Conservation (phyloP, 1,140 invertebrate genomes). For the Chelonus insularis region DNA sequence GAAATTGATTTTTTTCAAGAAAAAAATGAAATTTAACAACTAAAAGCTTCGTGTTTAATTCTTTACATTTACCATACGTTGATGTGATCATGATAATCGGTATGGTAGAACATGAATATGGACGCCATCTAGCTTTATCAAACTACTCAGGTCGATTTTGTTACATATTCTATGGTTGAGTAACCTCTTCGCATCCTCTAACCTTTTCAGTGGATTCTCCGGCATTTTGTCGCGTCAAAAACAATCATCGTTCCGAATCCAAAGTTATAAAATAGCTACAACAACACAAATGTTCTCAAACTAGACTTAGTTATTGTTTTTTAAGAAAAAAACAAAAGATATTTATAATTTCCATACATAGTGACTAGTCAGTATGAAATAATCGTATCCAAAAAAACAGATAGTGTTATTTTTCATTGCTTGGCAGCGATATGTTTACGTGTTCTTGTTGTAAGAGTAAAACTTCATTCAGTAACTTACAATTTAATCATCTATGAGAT, state of each 20-base stretch:
- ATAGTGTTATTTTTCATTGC: not conserved
- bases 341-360: not conserved
- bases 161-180: not conserved
- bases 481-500: not conserved
- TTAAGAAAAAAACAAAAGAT: not conserved
- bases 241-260: not conserved
- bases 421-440: conserved; percentile 6
- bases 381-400: not conserved
- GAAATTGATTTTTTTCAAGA: too few species aligned
- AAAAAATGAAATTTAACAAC: too few species aligned
- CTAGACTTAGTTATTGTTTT: too few species aligned
- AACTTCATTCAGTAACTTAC: not conserved
- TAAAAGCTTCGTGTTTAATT: too few species aligned
- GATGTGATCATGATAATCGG: too few species aligned
- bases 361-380: not conserved
- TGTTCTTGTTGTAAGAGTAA: not conserved
- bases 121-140: too few species aligned
- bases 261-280: not conserved
- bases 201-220: not conserved
- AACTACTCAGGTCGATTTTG: too few species aligned
- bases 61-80: too few species aligned
- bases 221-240: conserved; percentile 20
- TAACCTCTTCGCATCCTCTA: not conserved
- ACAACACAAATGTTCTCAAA: too few species aligned
- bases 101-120: too few species aligned